Evolutionary conservation across 1,140 invertebrate genomes (phyloP).

Genomic region (Trinorchestia longiramus): DNA sequence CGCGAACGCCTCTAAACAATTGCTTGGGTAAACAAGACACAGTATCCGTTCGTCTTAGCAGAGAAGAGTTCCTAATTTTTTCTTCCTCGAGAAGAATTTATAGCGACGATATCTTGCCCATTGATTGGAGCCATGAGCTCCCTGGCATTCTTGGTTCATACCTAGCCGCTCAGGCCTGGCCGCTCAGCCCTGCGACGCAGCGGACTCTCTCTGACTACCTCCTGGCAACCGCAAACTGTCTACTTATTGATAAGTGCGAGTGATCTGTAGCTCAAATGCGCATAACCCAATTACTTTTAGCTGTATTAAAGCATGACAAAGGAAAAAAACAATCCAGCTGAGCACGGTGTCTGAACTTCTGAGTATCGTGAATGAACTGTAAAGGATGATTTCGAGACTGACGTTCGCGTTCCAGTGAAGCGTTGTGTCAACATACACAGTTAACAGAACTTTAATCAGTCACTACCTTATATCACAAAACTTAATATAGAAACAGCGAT

Average conservation of each 20-base stretch:
- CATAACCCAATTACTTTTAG: background rate
- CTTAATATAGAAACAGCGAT: background rate
- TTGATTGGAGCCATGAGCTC: constrained; percentile 40
- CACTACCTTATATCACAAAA: background rate
- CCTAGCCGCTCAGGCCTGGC: background rate
- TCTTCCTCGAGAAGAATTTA: constrained; percentile 17
- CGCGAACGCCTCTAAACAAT: background rate
- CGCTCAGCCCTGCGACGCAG: background rate
- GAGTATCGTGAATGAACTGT: background rate
- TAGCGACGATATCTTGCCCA: constrained; percentile 38
- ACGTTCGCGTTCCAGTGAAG: background rate
- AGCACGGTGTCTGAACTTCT: background rate
- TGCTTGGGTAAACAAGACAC: constrained; percentile 23
- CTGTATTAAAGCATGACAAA: background rate
- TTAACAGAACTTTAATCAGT: background rate
- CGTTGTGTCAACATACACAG: background rate
- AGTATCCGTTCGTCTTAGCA: background rate
- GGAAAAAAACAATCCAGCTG: background rate
- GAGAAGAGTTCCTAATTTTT: constrained; percentile 37
- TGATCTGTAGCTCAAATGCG: background rate
- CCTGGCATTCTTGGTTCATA: constrained; percentile 45
- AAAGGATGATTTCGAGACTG: background rate
- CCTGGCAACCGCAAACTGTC: background rate
- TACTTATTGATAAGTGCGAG: background rate
- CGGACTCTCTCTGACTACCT: background rate